phyloP scores from a whole-genome alignment of 1,140 invertebrate species.

The Microplitis demolitor region DNA sequence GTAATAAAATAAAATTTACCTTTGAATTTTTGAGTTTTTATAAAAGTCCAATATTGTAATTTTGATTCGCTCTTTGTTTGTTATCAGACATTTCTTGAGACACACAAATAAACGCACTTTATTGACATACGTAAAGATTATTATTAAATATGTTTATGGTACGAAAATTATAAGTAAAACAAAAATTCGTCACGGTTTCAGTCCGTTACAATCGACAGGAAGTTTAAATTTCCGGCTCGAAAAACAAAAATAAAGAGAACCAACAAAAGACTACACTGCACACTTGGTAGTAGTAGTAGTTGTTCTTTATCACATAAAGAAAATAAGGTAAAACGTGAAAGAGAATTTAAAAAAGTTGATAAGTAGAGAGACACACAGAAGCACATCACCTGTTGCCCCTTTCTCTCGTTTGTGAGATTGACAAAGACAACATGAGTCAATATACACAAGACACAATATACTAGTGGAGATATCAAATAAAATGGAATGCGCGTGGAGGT shows the following conservation, averaged over 20 bases:
- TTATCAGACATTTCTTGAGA: too few species aligned
- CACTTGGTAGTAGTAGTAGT: neutral
- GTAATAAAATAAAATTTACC: too few species aligned
- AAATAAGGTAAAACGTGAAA: neutral
- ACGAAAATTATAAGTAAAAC: neutral
- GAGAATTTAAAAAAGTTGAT: neutral
- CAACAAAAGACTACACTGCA: constrained; percentile 12
- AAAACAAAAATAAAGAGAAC: constrained; percentile 8
- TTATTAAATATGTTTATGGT: neutral
- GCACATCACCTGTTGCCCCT: constrained; percentile 16
- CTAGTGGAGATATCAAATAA: constrained; percentile 15
- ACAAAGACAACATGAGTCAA: constrained; percentile 3
- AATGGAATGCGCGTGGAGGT: constrained; percentile 4
- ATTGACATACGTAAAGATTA: too few species aligned
- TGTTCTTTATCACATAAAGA: constrained; percentile 1
- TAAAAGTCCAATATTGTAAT: too few species aligned
- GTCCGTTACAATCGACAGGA: constrained; percentile 15
- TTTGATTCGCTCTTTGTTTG: too few species aligned
- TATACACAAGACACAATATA: neutral
- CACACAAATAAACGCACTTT: too few species aligned
- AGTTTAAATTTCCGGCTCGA: constrained; percentile 13
- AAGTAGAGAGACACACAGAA: neutral
- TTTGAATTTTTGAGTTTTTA: too few species aligned
- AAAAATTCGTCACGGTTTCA: constrained; percentile 5
- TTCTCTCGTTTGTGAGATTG: neutral